phyloP scores from a whole-genome alignment of 2,888 invertebrate genomes.

The Mellilla xanthometata region DNA sequence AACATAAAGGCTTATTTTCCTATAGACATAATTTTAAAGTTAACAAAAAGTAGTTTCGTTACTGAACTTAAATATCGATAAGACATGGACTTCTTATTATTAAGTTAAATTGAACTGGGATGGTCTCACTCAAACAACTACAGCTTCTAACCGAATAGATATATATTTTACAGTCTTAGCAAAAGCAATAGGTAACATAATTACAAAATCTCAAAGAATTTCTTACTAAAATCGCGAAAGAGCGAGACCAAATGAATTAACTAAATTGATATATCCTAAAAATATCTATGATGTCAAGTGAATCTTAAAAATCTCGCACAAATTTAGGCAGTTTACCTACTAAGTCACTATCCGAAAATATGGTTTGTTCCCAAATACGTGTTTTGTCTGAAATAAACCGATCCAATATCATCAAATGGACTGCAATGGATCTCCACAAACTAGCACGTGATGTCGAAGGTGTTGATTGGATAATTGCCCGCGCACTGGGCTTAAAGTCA shows the following conservation, averaged over 20 bases:
- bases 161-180: constrained; percentile 54
- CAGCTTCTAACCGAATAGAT: constrained; percentile 42
- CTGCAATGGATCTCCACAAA: constrained; percentile 40
- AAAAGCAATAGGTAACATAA: constrained; percentile 45
- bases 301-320: constrained; percentile 28
- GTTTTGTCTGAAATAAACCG: constrained; percentile 47
- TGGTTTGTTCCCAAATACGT: constrained; percentile 74
- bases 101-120: constrained; percentile 45
- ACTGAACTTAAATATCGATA: constrained; percentile 32
- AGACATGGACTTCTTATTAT: constrained; percentile 34
- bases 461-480: constrained; percentile 31
- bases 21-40: constrained; percentile 40
- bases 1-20: constrained; percentile 55
- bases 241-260: constrained; percentile 8
- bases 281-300: constrained; percentile 39
- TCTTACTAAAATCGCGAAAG: constrained; percentile 33
- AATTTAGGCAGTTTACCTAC: constrained; percentile 29
- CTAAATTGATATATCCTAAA: constrained; percentile 28
- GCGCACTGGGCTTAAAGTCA: constrained; percentile 35
- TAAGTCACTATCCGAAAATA: constrained; percentile 44
- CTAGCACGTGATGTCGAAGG: constrained; percentile 43
- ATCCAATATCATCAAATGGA: constrained; percentile 37
- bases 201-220: constrained; percentile 48
- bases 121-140: constrained; percentile 43
- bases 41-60: constrained; percentile 38